Percentiles rank a stretch among this genome's conserved stretches.
These are phyloP conservation scores for Hiodon alosoides DNA, from an alignment of 2,113 vertebrate species.

Conservation along the genomic window DNA sequence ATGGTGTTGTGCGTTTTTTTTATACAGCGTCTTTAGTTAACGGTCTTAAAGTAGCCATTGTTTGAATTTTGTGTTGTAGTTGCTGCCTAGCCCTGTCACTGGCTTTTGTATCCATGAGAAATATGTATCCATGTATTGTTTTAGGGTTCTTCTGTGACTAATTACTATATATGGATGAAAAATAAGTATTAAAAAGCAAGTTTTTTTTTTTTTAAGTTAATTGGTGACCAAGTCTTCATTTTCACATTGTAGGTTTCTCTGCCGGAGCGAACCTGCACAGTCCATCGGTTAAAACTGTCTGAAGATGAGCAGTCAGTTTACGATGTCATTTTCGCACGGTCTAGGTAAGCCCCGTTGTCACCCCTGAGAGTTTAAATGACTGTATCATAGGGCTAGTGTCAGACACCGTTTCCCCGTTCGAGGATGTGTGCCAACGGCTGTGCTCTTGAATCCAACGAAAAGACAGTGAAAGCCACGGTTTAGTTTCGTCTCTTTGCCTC, in stretches of 20 bases:
- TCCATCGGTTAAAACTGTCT: slow-evolving; percentile 80
- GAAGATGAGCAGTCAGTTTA: slow-evolving; percentile 79
- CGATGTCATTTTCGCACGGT: slow-evolving; percentile 78
- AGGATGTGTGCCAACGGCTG: too few species aligned
- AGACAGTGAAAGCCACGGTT: neutral
- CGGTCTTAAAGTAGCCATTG: neutral
- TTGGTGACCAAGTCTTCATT: neutral
- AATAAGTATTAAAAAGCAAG: too few species aligned
- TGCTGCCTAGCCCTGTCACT: too few species aligned
- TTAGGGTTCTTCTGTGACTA: too few species aligned
- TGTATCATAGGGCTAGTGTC: neutral
- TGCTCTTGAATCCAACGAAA: neutral
- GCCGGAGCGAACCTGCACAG: slow-evolving; percentile 65
- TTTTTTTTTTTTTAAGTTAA: neutral
- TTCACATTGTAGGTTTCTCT: slow-evolving; percentile 67
- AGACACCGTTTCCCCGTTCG: neutral
- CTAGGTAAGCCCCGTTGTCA: slow-evolving; percentile 63
- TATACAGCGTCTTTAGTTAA: neutral
- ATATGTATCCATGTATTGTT: too few species aligned
- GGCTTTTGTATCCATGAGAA: too few species aligned
- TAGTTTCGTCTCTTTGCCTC: slow-evolving; percentile 5
- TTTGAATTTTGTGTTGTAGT: too few species aligned
- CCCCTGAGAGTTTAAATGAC: neutral
- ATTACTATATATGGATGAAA: too few species aligned
- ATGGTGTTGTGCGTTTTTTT: neutral